Evolutionary conservation across 2,888 invertebrate species (phyloP).

Genomic region (Sycophila texana): DNA sequence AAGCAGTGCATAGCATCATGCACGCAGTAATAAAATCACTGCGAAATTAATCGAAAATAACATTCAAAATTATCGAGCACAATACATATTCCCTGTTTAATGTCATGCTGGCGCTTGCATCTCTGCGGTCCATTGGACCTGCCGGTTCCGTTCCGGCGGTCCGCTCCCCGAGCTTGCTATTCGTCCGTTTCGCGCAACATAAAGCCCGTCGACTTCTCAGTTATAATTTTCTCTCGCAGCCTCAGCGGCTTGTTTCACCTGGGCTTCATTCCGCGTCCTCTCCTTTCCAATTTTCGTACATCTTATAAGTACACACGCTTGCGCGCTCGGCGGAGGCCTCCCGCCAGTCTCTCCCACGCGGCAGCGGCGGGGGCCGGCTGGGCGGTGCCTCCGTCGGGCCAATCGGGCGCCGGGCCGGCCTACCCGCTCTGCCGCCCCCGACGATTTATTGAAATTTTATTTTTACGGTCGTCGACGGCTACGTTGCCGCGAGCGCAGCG

Average conservation of each 20-base stretch:
- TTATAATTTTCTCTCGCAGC: not conserved
- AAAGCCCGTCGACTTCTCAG: no score
- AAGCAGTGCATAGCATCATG: no score
- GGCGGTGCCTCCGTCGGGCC: not conserved
- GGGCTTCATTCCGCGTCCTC: not conserved
- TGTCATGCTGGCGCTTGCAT: no score
- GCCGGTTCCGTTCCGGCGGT: no score
- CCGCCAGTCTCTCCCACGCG: constrained; percentile 12
- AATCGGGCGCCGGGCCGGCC: not conserved
- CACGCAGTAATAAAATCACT: no score
- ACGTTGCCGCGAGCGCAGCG: constrained; percentile 49
- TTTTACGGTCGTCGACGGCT: constrained; percentile 73
- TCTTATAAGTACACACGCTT: not conserved
- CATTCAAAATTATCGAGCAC: no score
- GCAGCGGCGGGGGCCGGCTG: not conserved
- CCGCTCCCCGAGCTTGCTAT: not conserved
- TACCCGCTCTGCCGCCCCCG: constrained; percentile 51
- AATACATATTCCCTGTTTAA: no score
- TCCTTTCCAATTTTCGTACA: constrained; percentile 24
- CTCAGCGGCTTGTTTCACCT: not conserved
- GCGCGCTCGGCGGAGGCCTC: not conserved
- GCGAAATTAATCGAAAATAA: no score
- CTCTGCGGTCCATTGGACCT: no score
- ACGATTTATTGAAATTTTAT: constrained; percentile 77
- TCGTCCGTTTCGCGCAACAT: not conserved